phyloP scores from a whole-genome alignment of 2,797 vertebrate species.

The Nyctalus aviator region DNA sequence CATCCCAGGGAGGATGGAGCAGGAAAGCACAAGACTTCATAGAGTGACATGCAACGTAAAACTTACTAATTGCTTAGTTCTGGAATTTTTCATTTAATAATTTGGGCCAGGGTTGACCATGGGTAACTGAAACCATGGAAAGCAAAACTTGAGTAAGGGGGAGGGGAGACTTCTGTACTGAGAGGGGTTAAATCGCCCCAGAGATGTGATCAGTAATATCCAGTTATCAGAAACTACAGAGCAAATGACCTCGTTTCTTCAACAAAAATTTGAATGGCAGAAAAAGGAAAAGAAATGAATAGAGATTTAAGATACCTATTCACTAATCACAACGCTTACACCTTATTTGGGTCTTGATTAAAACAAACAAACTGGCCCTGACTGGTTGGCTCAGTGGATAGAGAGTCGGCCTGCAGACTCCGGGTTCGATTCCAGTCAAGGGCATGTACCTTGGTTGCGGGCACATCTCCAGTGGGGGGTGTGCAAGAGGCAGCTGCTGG shows the following conservation, averaged over 20 bases:
- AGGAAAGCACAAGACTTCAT: neutral
- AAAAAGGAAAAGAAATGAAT: slow-evolving; percentile 16
- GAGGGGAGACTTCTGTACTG: neutral
- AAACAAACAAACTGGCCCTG: neutral
- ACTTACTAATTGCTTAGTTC: neutral
- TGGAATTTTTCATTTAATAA: neutral
- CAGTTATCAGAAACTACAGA: neutral
- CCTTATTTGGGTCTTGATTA: neutral
- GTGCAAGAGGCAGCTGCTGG: too few species aligned
- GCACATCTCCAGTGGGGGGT: too few species aligned
- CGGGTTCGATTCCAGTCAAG: too few species aligned
- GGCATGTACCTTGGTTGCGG: too few species aligned
- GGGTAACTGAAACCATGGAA: neutral
- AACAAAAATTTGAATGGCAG: neutral
- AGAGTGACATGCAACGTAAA: neutral
- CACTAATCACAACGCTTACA: neutral
- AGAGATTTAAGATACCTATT: neutral
- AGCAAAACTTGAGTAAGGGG: neutral
- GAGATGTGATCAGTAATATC: neutral
- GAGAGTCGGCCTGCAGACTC: too few species aligned
- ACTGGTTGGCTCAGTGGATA: too few species aligned
- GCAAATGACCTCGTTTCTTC: neutral
- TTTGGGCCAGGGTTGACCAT: neutral
- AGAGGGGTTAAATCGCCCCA: neutral
- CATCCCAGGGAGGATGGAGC: neutral